Base-by-base conservation (phyloP, 2,888 invertebrate genomes). In the Cactoblastis cactorum region DNA sequence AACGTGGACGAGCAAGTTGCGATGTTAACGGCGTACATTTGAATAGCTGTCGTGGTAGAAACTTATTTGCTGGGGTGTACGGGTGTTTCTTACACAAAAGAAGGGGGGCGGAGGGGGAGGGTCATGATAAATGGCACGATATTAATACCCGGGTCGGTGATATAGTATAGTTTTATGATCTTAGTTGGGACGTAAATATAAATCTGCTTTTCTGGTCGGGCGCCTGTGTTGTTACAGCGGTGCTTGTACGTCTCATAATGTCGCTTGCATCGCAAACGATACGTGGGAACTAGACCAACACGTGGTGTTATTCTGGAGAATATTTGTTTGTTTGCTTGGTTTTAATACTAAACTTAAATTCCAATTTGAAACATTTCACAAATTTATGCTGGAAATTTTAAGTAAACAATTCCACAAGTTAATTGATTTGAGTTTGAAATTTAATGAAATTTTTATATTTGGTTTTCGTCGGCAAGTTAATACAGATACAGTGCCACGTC, bases 121-220 rank as follows among this genome's bases (percentile, higher is more conserved):
- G 79, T 74, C 74, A 78, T 87, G 88, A 88, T 88, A 87, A 86
- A 89, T 87, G 83, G 79, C 73, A 73, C 77, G 79, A 78, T 86
- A 85, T 87, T 85, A 85, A 87, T 87, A 83, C 81, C 66, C 73
- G 80, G 82, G 77, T 71, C 71, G 74, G 72, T 74, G 72, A 76
- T 77, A 76, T 74, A 79, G 77, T 86, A 85, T 81, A 86, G 86
- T 88, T 88, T 89, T 88, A 89, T 87, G 86, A 87, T 89, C 89
- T 88, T 86, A 88, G 87, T 88, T 86, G 79, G 83, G 83, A 75
- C 80, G 80, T 80, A 28, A 80, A 80, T 85, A 82, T 86, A 84
- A 86, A 88, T 86, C 86, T 84, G 83, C 79, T 80, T 81, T 82
- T 80, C 82, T 82, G 80, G 74, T 61, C 72, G 67, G 68, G 63